Base-by-base conservation (phyloP, 2,113 vertebrate genomes). In the Callospermophilus lateralis region DNA sequence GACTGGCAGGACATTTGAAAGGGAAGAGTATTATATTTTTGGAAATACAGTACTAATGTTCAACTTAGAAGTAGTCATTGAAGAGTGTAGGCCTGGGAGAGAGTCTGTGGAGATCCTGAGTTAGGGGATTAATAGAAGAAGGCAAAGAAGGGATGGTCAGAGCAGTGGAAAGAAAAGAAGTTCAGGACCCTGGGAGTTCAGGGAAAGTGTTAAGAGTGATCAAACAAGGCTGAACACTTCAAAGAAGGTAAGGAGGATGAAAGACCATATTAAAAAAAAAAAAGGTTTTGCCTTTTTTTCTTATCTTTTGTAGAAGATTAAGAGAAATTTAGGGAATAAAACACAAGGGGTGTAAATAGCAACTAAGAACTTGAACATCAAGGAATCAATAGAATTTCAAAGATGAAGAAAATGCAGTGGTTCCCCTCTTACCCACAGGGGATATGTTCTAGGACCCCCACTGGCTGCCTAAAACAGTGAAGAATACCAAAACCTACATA, bases 241-340 rank as follows among this genome's bases (percentile, higher is more conserved):
- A 42, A n/a, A 94, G 80, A 85, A 84, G n/a, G 42, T 90, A 84
- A 84, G 93, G 39, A 73, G 26, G 45, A 42, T 20, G 39, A 73
- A 86, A 58, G 45, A 30, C 37, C 9, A 39, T 15, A 32, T 1
- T 19, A 32, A 68, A 89, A 34, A n/a, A 67, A 67, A 89, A 34
- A 42, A 84, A 84, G 26, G 6, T 19, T 53, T 65, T n/a, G 30
- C 48, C 5, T 42, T 79, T 24, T 24, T 78, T 92, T 83, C 26
- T 42, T 87, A 42, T 42, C 20, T 51, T 87, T 42, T 42, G 12
- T 88, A 55, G 34, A 63, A 30, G 68, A 74, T 48, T 68, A 58
- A 87, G 45, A 58, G 32, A 53, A 86, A 72, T 28, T 51, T 58
- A 42, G 32, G 77, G 79, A 83, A 42, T 70, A 58, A 96, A 51